Conservation (phyloP, 1,140 invertebrate genomes). For the Wiebesia pumilae region DNA sequence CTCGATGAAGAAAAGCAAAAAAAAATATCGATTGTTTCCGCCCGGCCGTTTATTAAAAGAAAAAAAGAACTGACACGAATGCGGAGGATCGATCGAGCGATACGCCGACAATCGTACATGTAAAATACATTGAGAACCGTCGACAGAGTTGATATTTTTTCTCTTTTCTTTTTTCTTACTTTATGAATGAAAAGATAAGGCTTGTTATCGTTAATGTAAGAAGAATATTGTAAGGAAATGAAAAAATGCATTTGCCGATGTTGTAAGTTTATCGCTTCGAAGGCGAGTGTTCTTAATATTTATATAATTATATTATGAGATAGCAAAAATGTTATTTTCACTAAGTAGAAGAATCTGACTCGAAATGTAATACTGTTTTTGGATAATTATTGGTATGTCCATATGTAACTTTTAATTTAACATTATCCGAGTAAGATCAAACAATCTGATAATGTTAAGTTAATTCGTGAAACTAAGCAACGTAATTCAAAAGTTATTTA, state of each 20-base stretch:
- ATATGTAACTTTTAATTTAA: no score
- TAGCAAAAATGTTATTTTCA: no score
- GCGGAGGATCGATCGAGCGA: constrained; percentile 39
- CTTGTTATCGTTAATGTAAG: no score
- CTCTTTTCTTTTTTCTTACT: neutral
- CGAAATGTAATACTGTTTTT: no score
- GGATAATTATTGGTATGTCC: no score
- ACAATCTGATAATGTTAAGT: no score
- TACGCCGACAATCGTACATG: neutral
- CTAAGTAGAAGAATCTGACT: no score
- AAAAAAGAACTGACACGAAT: neutral
- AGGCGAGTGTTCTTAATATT: neutral
- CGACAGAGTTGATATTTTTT: neutral
- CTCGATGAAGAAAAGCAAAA: neutral
- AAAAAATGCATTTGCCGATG: neutral
- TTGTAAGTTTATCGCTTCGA: neutral
- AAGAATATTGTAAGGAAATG: no score
- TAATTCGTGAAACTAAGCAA: no score
- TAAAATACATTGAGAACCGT: neutral
- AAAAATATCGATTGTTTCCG: constrained; percentile 51
- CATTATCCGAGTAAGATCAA: no score
- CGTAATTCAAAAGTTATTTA: no score
- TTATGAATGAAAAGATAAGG: neutral
- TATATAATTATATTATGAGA: neutral
- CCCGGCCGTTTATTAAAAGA: constrained; percentile 24